A percentile compares a stretch with the other conserved stretches of the same genome.
Evolutionary conservation across 2,113 vertebrate species (phyloP).

Genomic region (Motacilla tschutschensis): DNA sequence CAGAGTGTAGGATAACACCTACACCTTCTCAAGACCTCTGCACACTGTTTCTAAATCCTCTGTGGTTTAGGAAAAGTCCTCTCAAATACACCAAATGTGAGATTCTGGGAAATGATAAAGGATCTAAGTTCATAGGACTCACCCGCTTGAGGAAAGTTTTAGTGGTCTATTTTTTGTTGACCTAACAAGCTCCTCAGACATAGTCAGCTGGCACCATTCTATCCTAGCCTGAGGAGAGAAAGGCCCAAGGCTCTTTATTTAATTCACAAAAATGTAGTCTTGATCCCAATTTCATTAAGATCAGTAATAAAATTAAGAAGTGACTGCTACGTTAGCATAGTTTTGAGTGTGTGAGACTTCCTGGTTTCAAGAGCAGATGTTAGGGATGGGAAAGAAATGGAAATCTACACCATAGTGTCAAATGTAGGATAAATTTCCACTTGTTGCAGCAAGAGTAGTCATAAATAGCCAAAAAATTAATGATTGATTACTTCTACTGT

Average conservation of each 20-base stretch:
- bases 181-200: not conserved
- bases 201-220: not conserved
- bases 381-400: not conserved
- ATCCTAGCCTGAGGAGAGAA: not conserved
- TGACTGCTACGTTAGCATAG: not conserved
- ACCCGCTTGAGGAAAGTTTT: not conserved
- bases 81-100: accelerated
- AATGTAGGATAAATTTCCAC: not conserved
- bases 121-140: not conserved
- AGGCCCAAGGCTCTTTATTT: not conserved
- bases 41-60: not conserved
- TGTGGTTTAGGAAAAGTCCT: not conserved
- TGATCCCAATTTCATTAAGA: not conserved
- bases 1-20: not conserved
- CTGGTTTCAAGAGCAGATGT: not conserved
- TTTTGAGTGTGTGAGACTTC: not conserved
- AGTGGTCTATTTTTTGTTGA: not conserved
- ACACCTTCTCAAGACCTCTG: not conserved
- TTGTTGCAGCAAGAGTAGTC: not conserved
- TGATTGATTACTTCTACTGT: not conserved
- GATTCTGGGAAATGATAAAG: not conserved
- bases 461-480: not conserved
- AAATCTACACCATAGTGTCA: not conserved
- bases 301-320: not conserved
- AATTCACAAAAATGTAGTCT: not conserved